Base-by-base conservation (phyloP, 2,888 invertebrate species). In the Spicauda simplicius region DNA sequence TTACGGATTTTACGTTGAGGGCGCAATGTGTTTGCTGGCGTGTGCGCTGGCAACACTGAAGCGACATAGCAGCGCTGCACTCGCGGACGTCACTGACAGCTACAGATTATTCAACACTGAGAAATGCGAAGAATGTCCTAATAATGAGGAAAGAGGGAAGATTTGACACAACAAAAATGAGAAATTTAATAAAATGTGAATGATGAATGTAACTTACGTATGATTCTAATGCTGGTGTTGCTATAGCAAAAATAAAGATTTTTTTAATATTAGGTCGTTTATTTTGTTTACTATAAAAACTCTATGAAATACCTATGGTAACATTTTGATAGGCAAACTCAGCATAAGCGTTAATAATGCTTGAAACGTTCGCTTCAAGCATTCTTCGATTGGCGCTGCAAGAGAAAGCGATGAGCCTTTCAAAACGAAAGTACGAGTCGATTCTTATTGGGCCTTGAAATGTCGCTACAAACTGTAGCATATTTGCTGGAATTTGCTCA, bases 1-100 rank as follows among this genome's bases (percentile, higher is more conserved):
- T 2, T 96, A 96, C 80, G 96, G 94, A 0, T 78, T 96, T 20
- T 96, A 96, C 85, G 90, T 96, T 68, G 96, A 96, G 77, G 94
- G 95, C 54, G 96, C 95, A 1, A 95, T 96, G 76, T 90, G 94
- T 10, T 85, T 96, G 53, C 92, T 96, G 0, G 94, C 95, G 0
- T 91, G 94, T 41, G 91, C 94, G 0, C 88, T 96, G 20, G 95
- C 95, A 0, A 85, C 95, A 1, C 76, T 95, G 30, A 94, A 95
- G 68, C 93, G 94, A 8, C 93, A 94, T 63, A 95, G 81, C 71
- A 75, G 77, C 50, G 69, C 74, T 0, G 70, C 79, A 0, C 56
- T 84, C 16, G 70, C 72, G 10, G 66, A 70, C 6, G 56, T 87
- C 60, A 71, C 83, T 0, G 75, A 82, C 11, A 82, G 79, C 48